Conservation (phyloP, 1,140 invertebrate genomes). For the Chironomus striatipennis region DNA sequence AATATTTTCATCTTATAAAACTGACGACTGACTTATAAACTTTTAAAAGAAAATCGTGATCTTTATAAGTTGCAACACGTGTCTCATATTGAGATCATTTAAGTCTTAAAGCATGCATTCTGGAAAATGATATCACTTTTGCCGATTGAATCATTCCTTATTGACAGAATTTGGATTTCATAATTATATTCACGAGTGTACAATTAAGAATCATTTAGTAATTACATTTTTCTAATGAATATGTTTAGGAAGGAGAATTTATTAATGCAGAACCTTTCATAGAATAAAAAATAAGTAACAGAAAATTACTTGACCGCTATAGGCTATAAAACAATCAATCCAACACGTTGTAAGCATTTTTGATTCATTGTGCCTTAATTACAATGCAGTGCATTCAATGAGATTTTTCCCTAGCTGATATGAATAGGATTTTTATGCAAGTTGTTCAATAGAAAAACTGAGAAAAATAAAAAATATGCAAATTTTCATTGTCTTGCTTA, state of each 20-base stretch:
- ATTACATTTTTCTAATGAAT: not conserved
- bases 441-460: too few species aligned
- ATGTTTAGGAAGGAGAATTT: not conserved
- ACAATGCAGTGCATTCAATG: not conserved
- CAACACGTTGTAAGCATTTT: constrained; percentile 1
- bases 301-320: not conserved
- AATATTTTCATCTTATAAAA: not conserved
- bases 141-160: not conserved
- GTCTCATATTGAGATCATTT: not conserved
- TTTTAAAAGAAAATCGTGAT: not conserved
- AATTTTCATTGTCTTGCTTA: not conserved
- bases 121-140: not conserved
- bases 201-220: not conserved
- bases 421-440: not conserved
- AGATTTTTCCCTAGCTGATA: not conserved
- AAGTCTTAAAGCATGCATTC: not conserved
- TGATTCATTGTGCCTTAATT: constrained; percentile 1
- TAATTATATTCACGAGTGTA: not conserved
- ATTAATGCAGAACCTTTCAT: constrained; percentile 5
- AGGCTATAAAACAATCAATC: constrained; percentile 1
- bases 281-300: not conserved
- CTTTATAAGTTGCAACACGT: not conserved
- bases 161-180: not conserved
- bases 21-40: too few species aligned
- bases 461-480: not conserved